phyloP scores from a whole-genome alignment of 1,140 invertebrate genomes.

The Dufourea novaeangliae region DNA sequence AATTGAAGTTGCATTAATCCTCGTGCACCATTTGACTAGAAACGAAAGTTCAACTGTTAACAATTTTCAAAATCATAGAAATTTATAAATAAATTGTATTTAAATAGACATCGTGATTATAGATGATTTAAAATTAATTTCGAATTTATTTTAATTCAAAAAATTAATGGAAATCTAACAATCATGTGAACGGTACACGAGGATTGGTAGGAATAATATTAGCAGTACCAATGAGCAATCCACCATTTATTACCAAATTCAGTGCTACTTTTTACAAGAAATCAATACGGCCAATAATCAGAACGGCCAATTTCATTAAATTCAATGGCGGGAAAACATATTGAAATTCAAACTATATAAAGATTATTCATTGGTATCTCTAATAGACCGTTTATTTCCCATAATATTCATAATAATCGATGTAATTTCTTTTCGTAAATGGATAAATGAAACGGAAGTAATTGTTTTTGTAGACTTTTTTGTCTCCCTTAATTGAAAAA shows the following conservation, averaged over 20 bases:
- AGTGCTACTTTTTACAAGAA: not conserved
- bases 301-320: too few relatives aligned
- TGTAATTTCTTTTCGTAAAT: too few relatives aligned
- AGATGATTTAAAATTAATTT: not conserved
- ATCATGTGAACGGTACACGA: not conserved
- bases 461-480: too few relatives aligned
- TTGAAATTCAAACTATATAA: not conserved
- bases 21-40: too few relatives aligned
- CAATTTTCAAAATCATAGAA: too few relatives aligned
- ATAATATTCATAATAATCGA: too few relatives aligned
- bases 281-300: too few relatives aligned
- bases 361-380: conserved; percentile 1
- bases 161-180: not conserved
- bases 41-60: too few relatives aligned
- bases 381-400: not conserved
- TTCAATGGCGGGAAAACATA: not conserved
- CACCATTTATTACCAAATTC: not conserved
- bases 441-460: too few relatives aligned
- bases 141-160: not conserved
- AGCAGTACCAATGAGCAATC: not conserved
- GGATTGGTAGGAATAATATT: not conserved
- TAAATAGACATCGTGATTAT: not conserved
- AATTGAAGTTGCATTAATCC: not conserved
- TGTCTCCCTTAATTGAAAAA: not conserved
- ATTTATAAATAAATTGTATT: too few relatives aligned